These are phyloP conservation scores for Aradus depressus DNA, from an alignment of 2,888 invertebrate genomes.

Conservation along the genomic window DNA sequence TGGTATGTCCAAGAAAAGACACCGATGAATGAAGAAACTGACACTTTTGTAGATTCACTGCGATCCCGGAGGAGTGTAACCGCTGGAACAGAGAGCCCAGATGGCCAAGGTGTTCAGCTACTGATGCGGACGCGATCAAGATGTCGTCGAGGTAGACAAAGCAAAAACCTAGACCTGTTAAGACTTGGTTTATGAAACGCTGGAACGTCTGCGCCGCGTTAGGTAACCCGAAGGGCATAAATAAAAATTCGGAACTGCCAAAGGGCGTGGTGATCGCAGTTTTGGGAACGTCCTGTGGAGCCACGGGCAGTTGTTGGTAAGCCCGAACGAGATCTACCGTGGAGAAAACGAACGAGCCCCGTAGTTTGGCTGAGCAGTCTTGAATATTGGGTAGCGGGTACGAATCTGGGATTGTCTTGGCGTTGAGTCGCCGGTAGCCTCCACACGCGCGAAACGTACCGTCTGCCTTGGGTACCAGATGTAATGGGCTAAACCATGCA, in stretches of 20 bases:
- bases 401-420: constrained; percentile 27
- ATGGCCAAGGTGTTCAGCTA: neutral
- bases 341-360: constrained; percentile 23
- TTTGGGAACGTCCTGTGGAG: constrained; percentile 30
- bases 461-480: constrained; percentile 31
- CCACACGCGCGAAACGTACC: constrained; percentile 35
- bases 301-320: constrained; percentile 31
- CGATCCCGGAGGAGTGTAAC: neutral
- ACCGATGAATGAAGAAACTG: neutral
- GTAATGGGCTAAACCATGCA: constrained; percentile 34
- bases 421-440: constrained; percentile 35
- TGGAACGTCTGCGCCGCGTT: constrained; percentile 13
- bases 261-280: constrained; percentile 31
- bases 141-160: constrained; percentile 6
- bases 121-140: constrained; percentile 13
- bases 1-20: constrained; percentile 7
- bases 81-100: neutral
- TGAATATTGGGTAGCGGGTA: constrained; percentile 30
- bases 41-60: constrained; percentile 8
- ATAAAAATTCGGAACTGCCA: constrained; percentile 11
- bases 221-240: constrained; percentile 19
- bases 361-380: constrained; percentile 26
- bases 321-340: constrained; percentile 28
- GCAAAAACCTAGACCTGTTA: neutral
- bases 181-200: constrained; percentile 8